phyloP scores from a whole-genome alignment of 2,888 invertebrate species.

The Hypselothyrea guttata region DNA sequence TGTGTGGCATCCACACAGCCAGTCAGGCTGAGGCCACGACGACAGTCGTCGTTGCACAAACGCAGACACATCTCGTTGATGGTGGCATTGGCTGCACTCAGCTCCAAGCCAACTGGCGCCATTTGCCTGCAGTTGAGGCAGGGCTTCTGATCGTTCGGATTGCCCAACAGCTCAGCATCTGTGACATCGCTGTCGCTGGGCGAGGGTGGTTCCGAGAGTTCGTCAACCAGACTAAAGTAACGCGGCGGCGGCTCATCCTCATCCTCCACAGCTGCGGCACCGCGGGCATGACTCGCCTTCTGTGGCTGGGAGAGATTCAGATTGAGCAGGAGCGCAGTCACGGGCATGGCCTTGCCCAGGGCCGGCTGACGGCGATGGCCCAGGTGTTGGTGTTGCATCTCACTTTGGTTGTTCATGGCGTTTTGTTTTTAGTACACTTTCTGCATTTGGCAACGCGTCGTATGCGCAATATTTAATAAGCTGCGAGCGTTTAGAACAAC shows the following conservation, averaged over 20 bases:
- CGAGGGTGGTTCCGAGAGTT: conserved; percentile 39
- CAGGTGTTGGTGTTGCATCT: conserved; percentile 43
- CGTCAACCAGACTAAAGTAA: conserved; percentile 62
- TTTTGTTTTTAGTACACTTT: conserved; percentile 1
- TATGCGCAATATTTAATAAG: conserved; percentile 39
- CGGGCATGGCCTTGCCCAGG: conserved; percentile 81
- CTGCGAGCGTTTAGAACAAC: conserved; percentile 62
- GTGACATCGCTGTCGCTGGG: conserved; percentile 33
- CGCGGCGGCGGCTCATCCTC: conserved; percentile 74
- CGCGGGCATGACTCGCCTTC: conserved; percentile 46
- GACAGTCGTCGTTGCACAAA: conserved; percentile 78
- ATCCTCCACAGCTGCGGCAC: conserved; percentile 43
- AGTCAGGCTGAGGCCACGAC: conserved; percentile 52
- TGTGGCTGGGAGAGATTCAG: conserved; percentile 52
- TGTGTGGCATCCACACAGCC: conserved; percentile 48
- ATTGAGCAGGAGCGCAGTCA: conserved; percentile 79
- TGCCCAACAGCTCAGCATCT: conserved; percentile 44
- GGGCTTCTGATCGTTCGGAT: conserved; percentile 46
- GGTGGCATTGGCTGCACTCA: conserved; percentile 38
- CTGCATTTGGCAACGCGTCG: conserved; percentile 40
- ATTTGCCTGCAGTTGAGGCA: conserved; percentile 71
- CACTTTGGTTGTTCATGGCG: conserved; percentile 30
- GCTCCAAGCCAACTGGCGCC: conserved; percentile 28
- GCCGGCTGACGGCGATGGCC: conserved; percentile 80
- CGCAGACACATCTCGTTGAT: conserved; percentile 79